Evolutionary conservation across 2,113 vertebrate species (phyloP).

Genomic region (Hippocampus zosterae): DNA sequence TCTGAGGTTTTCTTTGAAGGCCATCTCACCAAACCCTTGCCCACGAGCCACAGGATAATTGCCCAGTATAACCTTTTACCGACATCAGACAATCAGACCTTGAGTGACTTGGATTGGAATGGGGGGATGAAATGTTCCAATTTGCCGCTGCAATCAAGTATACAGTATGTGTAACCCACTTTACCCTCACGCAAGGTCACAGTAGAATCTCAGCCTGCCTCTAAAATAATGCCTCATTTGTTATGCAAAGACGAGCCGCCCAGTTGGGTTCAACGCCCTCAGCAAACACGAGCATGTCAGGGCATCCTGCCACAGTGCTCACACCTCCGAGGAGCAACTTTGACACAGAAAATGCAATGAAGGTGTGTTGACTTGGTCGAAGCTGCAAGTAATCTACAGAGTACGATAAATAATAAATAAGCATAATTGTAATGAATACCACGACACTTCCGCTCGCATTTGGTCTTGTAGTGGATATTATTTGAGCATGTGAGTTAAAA

Average conservation of each 20-base stretch:
- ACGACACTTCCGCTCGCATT: no score
- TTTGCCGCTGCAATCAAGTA: background rate
- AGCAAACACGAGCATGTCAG: conserved; percentile 31
- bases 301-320: background rate
- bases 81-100: background rate
- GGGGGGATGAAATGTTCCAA: background rate
- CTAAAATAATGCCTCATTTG: conserved; percentile 15
- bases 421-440: no score
- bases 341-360: background rate
- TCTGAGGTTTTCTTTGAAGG: no score
- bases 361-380: conserved; percentile 4
- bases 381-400: background rate
- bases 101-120: background rate
- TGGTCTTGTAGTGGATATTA: background rate
- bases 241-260: conserved; percentile 22
- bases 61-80: background rate
- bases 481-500: background rate
- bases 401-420: background rate
- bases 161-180: background rate
- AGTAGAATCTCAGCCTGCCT: conserved; percentile 13
- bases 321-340: conserved; percentile 4
- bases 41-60: background rate
- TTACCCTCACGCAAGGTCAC: background rate
- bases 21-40: no score
- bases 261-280: conserved; percentile 25